Evolutionary conservation across 2,113 vertebrate species (phyloP).

Genomic region (Peromyscus maniculatus): DNA sequence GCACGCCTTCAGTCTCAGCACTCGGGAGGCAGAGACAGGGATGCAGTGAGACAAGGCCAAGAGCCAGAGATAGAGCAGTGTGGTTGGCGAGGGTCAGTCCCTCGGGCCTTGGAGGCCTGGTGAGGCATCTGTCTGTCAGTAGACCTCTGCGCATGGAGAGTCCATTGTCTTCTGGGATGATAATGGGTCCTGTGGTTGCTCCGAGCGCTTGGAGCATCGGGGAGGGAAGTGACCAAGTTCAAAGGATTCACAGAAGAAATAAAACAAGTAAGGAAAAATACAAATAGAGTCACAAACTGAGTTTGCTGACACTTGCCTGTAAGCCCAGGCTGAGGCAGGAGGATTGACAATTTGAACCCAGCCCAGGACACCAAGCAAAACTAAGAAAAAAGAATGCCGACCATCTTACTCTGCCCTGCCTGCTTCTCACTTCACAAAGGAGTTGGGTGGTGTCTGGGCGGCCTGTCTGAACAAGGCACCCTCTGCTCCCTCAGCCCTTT

Average conservation of each 20-base stretch:
- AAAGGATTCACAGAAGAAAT: not conserved
- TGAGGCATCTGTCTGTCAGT: not conserved
- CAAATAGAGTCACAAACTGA: not conserved
- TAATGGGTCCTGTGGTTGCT: not conserved
- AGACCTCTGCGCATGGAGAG: not conserved
- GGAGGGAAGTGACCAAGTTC: not conserved
- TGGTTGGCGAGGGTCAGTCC: not conserved
- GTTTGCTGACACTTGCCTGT: not conserved
- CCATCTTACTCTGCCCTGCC: not conserved
- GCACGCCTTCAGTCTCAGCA: not conserved
- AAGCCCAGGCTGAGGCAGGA: not conserved
- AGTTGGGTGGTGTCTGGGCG: not conserved
- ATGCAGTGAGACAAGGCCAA: not conserved
- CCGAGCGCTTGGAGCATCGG: not conserved
- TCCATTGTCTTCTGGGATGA: not conserved
- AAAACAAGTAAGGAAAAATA: not conserved
- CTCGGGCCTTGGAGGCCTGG: not conserved
- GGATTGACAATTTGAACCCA: not conserved
- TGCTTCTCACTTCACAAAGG: not conserved
- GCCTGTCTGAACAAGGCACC: not conserved
- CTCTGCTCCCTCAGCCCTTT: not conserved
- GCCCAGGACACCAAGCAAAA: not conserved
- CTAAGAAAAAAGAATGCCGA: not conserved
- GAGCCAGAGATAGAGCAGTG: not conserved
- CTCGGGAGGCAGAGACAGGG: not conserved